Percentiles rank a stretch among this genome's conserved stretches.
Conservation (phyloP, 2,888 invertebrate species). For the Ophion costatus region DNA sequence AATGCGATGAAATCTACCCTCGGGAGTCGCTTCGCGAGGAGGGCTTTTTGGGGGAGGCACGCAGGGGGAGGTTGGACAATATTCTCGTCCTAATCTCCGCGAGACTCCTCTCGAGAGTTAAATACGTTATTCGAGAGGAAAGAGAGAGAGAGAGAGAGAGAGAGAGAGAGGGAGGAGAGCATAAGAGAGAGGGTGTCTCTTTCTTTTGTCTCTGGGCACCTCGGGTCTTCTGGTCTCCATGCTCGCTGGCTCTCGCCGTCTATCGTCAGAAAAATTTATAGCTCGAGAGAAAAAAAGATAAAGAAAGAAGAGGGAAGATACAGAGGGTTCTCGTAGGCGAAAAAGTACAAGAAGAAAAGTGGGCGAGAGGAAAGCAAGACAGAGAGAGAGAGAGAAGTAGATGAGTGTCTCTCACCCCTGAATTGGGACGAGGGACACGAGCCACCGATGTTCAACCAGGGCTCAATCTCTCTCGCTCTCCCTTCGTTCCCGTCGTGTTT, state of each 20-base stretch:
- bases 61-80: conserved; percentile 68
- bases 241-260: conserved; percentile 73
- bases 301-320: conserved; percentile 44
- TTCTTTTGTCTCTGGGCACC: conserved; percentile 81
- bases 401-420: conserved; percentile 63
- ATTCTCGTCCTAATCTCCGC: conserved; percentile 78
- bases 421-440: conserved; percentile 63
- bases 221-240: conserved; percentile 74
- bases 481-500: conserved; percentile 13
- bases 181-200: conserved; percentile 64
- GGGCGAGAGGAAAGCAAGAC: conserved; percentile 30
- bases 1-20: conserved; percentile 65
- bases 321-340: conserved; percentile 52
- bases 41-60: not conserved
- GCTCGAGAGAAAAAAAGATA: conserved; percentile 70
- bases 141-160: conserved; percentile 59
- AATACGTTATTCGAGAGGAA: conserved; percentile 77
- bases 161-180: not conserved
- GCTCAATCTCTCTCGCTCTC: conserved; percentile 36
- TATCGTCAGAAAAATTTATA: conserved; percentile 79
- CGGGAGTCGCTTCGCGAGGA: conserved; percentile 15
- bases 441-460: conserved; percentile 70
- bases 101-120: conserved; percentile 78
- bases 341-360: conserved; percentile 27
- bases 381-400: conserved; percentile 44